phyloP scores from a whole-genome alignment of 2,797 vertebrate species.

The Chaetodon trifasciatus region DNA sequence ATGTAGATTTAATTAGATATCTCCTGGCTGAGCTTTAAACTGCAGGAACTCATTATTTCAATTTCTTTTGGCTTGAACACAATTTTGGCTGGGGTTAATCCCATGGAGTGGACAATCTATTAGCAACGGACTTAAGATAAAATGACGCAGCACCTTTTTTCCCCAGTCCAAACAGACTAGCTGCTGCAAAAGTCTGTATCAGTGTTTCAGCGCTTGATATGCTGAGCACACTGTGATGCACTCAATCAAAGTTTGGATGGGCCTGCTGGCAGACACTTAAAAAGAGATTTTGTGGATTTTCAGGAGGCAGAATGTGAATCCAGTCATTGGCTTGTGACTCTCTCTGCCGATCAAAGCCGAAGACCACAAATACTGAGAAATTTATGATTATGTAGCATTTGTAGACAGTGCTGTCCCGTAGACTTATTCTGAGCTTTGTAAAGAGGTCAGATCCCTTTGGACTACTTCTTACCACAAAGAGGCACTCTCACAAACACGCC shows the following conservation, averaged over 20 bases:
- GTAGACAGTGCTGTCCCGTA: constrained; percentile 48
- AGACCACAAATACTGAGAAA: constrained; percentile 67
- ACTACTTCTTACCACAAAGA: constrained; percentile 50
- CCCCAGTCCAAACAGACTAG: constrained; percentile 44
- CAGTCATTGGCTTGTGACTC: constrained; percentile 60
- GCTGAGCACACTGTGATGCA: constrained; percentile 70
- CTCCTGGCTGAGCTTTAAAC: constrained; percentile 61
- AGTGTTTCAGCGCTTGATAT: constrained; percentile 70
- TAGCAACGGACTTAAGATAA: constrained; percentile 60
- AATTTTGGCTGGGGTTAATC: constrained; percentile 64
- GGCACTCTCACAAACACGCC: constrained; percentile 30
- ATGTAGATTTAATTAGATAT: constrained; percentile 73
- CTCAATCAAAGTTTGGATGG: constrained; percentile 78
- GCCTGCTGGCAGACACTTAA: constrained; percentile 72
- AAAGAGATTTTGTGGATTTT: constrained; percentile 80
- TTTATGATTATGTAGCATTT: constrained; percentile 67
- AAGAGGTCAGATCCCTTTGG: constrained; percentile 74
- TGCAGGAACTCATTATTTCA: constrained; percentile 69
- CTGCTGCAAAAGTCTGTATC: constrained; percentile 43
- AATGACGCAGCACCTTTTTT: constrained; percentile 37
- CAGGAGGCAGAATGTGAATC: constrained; percentile 64
- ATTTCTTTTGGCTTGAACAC: constrained; percentile 64
- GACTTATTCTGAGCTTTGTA: constrained; percentile 51
- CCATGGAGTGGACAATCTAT: constrained; percentile 62
- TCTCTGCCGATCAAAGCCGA: constrained; percentile 50